phyloP scores from a whole-genome alignment of 2,797 vertebrate species.

The Coregonus sp. region DNA sequence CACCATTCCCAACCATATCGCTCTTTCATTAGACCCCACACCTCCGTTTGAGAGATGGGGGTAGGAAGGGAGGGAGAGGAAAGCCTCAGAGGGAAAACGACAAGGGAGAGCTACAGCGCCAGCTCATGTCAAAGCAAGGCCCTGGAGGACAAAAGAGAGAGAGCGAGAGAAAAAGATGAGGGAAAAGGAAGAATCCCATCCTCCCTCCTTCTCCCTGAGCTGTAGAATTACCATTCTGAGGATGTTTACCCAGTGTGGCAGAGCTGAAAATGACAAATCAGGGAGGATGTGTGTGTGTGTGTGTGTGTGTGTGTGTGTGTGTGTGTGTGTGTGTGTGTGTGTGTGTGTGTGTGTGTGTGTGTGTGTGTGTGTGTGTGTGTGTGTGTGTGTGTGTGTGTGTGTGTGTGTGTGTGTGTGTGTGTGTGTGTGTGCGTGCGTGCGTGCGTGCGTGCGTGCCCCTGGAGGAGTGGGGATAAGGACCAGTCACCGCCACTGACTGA shows the following conservation, averaged over 20 bases:
- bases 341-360: too few relatives aligned
- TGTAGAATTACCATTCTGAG: slow-evolving; percentile 36
- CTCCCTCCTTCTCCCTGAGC: slow-evolving; percentile 20
- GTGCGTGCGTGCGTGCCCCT: background rate
- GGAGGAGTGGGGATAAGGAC: background rate
- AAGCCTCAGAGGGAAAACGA: background rate
- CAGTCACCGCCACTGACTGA: slow-evolving; percentile 54
- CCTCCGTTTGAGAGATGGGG: slow-evolving; percentile 65
- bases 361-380: too few relatives aligned
- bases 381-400: too few relatives aligned
- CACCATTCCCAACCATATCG: slow-evolving; percentile 55
- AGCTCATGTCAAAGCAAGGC: slow-evolving; percentile 60
- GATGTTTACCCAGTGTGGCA: slow-evolving; percentile 45
- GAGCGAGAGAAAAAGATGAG: slow-evolving; percentile 27
- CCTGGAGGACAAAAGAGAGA: slow-evolving; percentile 9
- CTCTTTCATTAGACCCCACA: slow-evolving; percentile 72
- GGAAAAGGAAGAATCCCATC: slow-evolving; percentile 26
- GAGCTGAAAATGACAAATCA: slow-evolving; percentile 47
- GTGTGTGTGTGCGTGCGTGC: too few relatives aligned
- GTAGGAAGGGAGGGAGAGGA: slow-evolving; percentile 24
- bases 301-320: slow-evolving; percentile 4
- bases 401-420: too few relatives aligned
- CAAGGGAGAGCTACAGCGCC: slow-evolving; percentile 33
- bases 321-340: too few relatives aligned
- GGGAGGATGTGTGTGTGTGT: slow-evolving; percentile 21